Base-by-base conservation (phyloP, 2,113 vertebrate genomes). In the Grammomys surdaster region DNA sequence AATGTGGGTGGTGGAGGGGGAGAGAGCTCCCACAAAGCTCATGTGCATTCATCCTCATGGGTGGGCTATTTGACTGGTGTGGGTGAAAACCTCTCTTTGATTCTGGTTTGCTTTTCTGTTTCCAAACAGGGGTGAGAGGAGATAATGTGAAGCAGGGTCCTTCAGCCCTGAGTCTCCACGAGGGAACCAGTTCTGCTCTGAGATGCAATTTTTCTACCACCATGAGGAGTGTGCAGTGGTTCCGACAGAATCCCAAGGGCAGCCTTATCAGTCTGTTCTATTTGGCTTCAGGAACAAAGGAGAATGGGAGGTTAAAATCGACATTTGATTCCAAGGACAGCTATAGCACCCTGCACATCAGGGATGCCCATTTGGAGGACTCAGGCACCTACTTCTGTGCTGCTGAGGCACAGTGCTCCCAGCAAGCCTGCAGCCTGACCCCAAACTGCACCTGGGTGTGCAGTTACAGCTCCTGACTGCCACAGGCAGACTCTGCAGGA, bases 111-210 rank as follows among this genome's bases (percentile, higher is more conserved):
- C 80, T 13, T 89, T 78, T 77, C 17, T 91, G 56, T 91, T 89
- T 94, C 73, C 31, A 36, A 36, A 33, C 88, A 97, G 95, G 28
- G 36, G 87, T 96, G 84, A 93, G 12, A 76, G 92, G 78, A 75
- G 0, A 0, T 63, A 43, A 81, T 12, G 95, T 93, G 93, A 67
- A 92, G n/a, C 97, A 97, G 91, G 85, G 56, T 7, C 75, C 80
- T 80, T 43, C 77, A 51, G 12, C 2, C 67, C 26, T 46, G 70
- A 89, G 11, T 17, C 19, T 69, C 51, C 94, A 89, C n/a, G 82
- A 97, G 17, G 95, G 91, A 95, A 36, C 31, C 67, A 16, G 13
- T 69, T 36, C 67, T 69, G 5, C 4, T 33, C 67, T 69, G 31
- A 69, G 67, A 36, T 69, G 67, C 31, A 69, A 69, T 69, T 69